A percentile compares a stretch with the other conserved stretches of the same genome.
phyloP scores from a whole-genome alignment of 2,113 vertebrate genomes.

The Prinia subflava region DNA sequence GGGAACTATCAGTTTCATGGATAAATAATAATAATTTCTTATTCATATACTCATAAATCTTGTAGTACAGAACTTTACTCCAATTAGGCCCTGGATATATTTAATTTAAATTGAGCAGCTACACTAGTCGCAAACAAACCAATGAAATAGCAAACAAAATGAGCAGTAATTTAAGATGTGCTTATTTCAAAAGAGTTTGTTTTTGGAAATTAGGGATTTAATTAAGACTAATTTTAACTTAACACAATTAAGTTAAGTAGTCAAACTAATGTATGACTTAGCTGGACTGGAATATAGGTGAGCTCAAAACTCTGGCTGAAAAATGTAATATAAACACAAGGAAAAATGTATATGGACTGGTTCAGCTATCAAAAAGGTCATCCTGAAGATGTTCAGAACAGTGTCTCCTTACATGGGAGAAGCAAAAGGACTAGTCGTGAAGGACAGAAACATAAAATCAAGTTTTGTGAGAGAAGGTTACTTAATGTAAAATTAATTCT shows the following conservation, averaged over 20 bases:
- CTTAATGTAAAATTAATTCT: background rate
- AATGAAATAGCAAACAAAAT: background rate
- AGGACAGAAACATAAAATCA: background rate
- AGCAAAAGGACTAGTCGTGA: background rate
- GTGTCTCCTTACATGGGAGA: background rate
- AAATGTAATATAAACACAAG: background rate
- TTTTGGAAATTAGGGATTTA: background rate
- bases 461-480: background rate
- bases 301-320: background rate
- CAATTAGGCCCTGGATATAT: background rate
- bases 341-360: background rate
- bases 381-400: background rate
- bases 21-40: background rate
- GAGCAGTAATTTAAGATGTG: background rate
- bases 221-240: background rate
- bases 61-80: background rate
- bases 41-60: background rate
- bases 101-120: background rate
- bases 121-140: background rate
- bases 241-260: background rate
- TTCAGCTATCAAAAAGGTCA: fast-evolving
- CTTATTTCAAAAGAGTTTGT: background rate
- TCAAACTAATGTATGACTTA: background rate
- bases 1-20: background rate
- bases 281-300: background rate